Evolutionary conservation across 2,113 vertebrate genomes (phyloP).

Genomic region (Bos javanicus): DNA sequence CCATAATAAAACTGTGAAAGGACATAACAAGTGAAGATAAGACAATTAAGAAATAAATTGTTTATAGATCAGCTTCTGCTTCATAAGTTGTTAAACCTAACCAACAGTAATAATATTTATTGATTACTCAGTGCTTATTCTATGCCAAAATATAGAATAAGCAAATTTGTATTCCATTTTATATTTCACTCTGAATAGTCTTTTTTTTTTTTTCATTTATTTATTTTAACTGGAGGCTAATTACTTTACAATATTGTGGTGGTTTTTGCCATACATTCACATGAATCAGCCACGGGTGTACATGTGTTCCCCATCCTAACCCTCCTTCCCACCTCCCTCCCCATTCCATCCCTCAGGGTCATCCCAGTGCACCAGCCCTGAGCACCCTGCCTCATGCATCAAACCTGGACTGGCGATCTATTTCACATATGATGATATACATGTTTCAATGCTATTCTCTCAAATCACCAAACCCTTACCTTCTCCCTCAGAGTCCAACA

Average conservation of each 20-base stretch:
- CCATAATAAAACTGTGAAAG: background rate
- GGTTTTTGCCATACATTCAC: background rate
- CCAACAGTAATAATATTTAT: background rate
- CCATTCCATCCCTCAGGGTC: background rate
- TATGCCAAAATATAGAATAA: background rate
- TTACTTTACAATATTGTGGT: background rate
- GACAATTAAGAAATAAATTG: background rate
- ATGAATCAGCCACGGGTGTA: background rate
- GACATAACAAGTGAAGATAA: background rate
- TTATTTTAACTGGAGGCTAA: background rate
- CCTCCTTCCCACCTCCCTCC: background rate
- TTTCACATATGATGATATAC: background rate
- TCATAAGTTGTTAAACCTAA: background rate
- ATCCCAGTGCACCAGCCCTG: background rate
- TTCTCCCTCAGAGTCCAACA: background rate
- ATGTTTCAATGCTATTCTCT: background rate
- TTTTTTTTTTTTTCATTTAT: background rate
- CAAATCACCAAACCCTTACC: background rate
- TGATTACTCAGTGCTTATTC: background rate
- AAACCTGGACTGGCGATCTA: background rate
- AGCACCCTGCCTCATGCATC: background rate
- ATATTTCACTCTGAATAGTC: background rate
- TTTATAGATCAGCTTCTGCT: background rate
- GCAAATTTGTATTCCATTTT: background rate
- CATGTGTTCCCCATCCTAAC: background rate